A percentile compares a stretch with the other conserved stretches of the same genome.
Conservation (phyloP, 2,113 vertebrate species). For the Mesitornis unicolor region DNA sequence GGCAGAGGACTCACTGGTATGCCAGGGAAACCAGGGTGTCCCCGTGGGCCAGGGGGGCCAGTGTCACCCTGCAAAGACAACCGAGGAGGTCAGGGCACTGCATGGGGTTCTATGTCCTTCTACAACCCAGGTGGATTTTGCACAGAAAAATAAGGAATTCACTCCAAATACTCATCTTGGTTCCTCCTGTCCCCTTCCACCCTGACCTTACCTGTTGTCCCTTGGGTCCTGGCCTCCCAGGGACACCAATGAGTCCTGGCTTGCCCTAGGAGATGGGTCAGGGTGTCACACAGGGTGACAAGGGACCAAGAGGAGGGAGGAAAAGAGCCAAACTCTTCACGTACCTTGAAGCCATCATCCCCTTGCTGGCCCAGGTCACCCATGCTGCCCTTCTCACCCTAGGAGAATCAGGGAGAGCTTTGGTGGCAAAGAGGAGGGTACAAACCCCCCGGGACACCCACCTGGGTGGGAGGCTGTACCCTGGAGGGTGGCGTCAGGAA, state of each 20-base stretch:
- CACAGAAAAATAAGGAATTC: neutral
- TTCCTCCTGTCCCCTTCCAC: neutral
- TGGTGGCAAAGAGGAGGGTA: neutral
- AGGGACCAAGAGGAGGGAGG: neutral
- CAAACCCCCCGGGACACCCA: neutral
- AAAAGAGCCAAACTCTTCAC: neutral
- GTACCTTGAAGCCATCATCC: slow-evolving; percentile 77
- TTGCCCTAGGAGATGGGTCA: slow-evolving; percentile 69
- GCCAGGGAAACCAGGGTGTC: slow-evolving; percentile 75
- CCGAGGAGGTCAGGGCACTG: neutral
- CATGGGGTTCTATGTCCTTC: rapidly evolving
- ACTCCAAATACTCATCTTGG: neutral
- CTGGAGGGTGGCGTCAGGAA: rapidly evolving
- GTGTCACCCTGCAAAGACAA: slow-evolving; percentile 72
- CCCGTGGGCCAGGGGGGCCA: slow-evolving; percentile 71
- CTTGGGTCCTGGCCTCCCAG: slow-evolving; percentile 72
- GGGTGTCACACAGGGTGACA: neutral
- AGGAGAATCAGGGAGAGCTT: neutral
- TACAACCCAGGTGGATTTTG: neutral
- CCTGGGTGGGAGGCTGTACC: neutral
- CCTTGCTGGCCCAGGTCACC: slow-evolving; percentile 78
- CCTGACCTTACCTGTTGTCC: slow-evolving; percentile 79
- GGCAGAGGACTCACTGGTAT: slow-evolving; percentile 70
- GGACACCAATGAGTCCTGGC: slow-evolving; percentile 67
- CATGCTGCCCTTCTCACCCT: slow-evolving; percentile 83